Evolutionary conservation across 2,888 invertebrate species (phyloP).

Genomic region (Folsomia candida): DNA sequence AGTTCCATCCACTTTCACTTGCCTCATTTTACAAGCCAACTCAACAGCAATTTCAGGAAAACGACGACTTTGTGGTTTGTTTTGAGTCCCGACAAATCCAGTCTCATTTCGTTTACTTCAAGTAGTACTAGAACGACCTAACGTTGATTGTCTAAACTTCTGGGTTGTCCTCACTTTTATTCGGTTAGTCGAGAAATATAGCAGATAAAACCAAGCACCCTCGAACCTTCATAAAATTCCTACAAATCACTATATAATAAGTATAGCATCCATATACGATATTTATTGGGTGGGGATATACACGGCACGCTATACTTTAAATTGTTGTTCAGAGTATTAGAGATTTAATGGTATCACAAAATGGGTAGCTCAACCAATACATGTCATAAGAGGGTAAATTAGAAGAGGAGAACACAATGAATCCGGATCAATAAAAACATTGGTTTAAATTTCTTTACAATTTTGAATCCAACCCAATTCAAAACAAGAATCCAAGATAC

Average conservation of each 20-base stretch:
- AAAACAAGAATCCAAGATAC: neutral
- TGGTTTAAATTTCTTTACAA: neutral
- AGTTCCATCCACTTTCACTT: neutral
- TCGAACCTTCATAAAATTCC: neutral
- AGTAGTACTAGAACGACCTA: too few relatives aligned
- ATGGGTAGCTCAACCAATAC: too few relatives aligned
- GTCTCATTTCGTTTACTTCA: neutral
- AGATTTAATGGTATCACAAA: too few relatives aligned
- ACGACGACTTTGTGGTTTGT: slow-evolving; percentile 5
- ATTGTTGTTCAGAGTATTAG: too few relatives aligned
- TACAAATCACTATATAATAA: neutral
- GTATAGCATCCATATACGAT: neutral
- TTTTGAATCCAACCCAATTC: neutral
- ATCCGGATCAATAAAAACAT: neutral
- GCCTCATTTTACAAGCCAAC: neutral
- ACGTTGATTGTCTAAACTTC: neutral
- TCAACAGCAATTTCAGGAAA: neutral
- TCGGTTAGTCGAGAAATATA: neutral
- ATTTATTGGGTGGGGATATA: neutral
- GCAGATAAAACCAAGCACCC: neutral
- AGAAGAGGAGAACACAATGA: neutral
- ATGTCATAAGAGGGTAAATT: too few relatives aligned
- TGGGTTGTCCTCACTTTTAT: neutral
- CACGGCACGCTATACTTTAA: neutral
- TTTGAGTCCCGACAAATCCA: neutral